These are phyloP conservation scores for Melieria picta DNA, from an alignment of 2,888 invertebrate genomes.

Conservation along the genomic window DNA sequence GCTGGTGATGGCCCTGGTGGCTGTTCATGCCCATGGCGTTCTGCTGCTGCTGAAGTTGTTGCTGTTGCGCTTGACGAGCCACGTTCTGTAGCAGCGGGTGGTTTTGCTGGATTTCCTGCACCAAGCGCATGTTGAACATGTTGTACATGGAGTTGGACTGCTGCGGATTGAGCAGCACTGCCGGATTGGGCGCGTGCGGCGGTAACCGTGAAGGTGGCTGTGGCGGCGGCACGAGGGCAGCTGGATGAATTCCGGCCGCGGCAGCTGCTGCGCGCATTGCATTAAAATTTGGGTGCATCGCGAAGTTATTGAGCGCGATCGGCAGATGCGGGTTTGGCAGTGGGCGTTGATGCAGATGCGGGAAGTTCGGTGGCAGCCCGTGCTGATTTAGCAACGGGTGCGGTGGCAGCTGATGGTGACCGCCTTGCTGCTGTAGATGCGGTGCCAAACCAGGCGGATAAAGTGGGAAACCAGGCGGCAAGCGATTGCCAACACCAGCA, in stretches of 20 bases:
- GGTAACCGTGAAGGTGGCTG: conserved; percentile 59
- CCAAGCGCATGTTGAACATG: conserved; percentile 64
- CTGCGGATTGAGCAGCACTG: conserved; percentile 47
- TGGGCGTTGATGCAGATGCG: conserved; percentile 53
- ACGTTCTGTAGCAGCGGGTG: conserved; percentile 63
- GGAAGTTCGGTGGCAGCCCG: conserved; percentile 53
- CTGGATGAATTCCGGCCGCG: conserved; percentile 55
- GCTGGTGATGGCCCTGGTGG: conserved; percentile 51
- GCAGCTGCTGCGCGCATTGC: conserved; percentile 64
- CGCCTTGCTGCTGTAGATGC: conserved; percentile 52
- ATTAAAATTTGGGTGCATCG: conserved; percentile 66
- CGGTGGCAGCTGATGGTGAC: conserved; percentile 59
- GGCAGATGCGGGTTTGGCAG: conserved; percentile 61
- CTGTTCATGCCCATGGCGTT: conserved; percentile 41
- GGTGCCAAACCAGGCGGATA: conserved; percentile 52
- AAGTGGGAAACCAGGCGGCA: conserved; percentile 60
- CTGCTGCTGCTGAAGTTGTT: conserved; percentile 39
- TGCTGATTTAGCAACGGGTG: conserved; percentile 57
- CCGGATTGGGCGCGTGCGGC: conserved; percentile 55
- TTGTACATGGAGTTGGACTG: conserved; percentile 57
- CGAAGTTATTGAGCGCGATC: conserved; percentile 66
- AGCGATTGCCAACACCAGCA: conserved; percentile 52
- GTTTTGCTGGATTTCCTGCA: conserved; percentile 66
- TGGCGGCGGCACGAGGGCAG: conserved; percentile 56
- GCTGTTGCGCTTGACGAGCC: conserved; percentile 51